phyloP scores from a whole-genome alignment of 2,113 vertebrate species.

The Scomber colias region DNA sequence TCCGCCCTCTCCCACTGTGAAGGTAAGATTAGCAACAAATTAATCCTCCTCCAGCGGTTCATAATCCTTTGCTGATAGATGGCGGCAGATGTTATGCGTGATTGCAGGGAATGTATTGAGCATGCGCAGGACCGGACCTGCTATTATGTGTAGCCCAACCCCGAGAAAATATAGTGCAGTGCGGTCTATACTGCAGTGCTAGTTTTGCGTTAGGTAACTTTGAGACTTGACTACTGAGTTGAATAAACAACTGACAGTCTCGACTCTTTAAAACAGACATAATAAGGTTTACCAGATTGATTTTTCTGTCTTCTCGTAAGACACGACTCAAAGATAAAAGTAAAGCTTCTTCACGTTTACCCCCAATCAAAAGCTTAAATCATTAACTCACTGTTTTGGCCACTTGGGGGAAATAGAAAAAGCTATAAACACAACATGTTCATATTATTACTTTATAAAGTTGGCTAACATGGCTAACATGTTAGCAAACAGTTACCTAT shows the following conservation, averaged over 20 bases:
- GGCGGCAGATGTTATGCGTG: slow-evolving; percentile 73
- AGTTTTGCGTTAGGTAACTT: not conserved
- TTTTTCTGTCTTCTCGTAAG: not conserved
- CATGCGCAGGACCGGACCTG: slow-evolving; percentile 26
- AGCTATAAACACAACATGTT: too few species aligned
- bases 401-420: too few species aligned
- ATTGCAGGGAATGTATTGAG: slow-evolving; percentile 48
- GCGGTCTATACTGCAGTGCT: slow-evolving; percentile 12
- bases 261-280: slow-evolving; percentile 6
- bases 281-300: not conserved
- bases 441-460: too few species aligned
- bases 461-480: too few species aligned
- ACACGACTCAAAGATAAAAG: not conserved
- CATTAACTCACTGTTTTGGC: too few species aligned
- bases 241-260: not conserved
- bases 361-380: too few species aligned
- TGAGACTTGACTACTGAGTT: not conserved
- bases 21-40: slow-evolving; percentile 70
- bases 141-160: slow-evolving; percentile 50
- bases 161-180: slow-evolving; percentile 8
- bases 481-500: too few species aligned
- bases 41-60: slow-evolving; percentile 72
- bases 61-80: slow-evolving; percentile 74
- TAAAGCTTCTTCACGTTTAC: too few species aligned
- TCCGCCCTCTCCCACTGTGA: slow-evolving; percentile 45